Conservation (phyloP, 2,888 invertebrate genomes). For the Acanthosepion pharaonis region DNA sequence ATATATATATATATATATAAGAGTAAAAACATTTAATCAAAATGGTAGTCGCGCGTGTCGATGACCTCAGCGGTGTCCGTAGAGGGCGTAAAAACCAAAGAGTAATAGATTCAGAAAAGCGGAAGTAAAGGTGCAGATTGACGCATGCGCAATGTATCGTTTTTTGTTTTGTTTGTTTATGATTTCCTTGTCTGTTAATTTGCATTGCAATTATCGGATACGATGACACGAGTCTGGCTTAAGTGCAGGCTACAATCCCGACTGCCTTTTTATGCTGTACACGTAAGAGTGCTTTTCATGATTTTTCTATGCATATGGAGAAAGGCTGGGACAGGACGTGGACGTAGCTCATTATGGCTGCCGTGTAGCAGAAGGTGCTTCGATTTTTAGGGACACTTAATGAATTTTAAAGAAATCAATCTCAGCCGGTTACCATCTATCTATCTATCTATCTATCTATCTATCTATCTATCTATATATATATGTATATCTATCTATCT, state of each 20-base stretch:
- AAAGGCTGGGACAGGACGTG: no score
- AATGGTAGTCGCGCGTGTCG: not conserved
- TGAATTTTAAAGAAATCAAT: no score
- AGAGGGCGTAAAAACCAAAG: not conserved
- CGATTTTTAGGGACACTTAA: no score
- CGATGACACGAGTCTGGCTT: not conserved
- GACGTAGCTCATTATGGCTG: no score
- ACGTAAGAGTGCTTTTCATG: not conserved
- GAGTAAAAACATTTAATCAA: not conserved
- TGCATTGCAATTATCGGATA: conserved; percentile 22
- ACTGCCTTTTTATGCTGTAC: conserved; percentile 6
- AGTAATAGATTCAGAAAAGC: conserved; percentile 18
- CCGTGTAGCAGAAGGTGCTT: no score
- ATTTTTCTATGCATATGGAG: not conserved
- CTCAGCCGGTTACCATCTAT: no score
- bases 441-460: no score
- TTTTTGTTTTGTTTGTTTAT: not conserved
- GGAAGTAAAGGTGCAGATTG: not conserved
- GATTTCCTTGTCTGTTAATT: not conserved
- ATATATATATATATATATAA: not conserved
- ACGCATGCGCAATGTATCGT: not conserved
- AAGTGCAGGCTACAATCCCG: conserved; percentile 20
- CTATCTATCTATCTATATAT: no score
- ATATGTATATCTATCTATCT: no score
- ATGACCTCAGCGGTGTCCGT: not conserved